phyloP scores from a whole-genome alignment of 2,113 vertebrate genomes.

The Numida meleagris region DNA sequence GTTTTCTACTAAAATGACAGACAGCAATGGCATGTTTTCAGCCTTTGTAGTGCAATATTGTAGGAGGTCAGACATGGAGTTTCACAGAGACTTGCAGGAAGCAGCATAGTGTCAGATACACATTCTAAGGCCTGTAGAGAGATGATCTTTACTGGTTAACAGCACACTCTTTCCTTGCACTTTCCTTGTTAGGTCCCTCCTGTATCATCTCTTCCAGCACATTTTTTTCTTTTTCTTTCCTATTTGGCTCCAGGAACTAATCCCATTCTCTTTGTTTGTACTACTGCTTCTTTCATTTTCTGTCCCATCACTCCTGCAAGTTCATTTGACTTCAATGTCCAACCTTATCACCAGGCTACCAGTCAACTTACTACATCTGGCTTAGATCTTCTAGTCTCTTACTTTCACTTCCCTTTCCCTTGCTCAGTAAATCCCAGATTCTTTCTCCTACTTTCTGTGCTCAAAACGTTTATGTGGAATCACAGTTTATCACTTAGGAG shows the following conservation, averaged over 20 bases:
- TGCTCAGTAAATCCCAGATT: neutral
- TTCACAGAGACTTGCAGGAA: neutral
- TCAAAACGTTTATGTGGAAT: neutral
- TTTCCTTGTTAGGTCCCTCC: neutral
- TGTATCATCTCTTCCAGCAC: neutral
- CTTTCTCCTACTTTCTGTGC: neutral
- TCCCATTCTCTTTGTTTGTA: neutral
- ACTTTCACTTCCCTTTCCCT: neutral
- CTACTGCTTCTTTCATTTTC: neutral
- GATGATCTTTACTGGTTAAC: neutral
- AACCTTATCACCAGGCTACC: neutral
- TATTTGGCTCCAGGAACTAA: neutral
- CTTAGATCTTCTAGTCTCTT: neutral
- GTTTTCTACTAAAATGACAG: neutral
- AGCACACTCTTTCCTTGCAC: neutral
- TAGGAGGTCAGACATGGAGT: neutral
- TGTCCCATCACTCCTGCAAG: neutral
- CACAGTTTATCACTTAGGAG: neutral
- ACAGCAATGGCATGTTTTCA: neutral
- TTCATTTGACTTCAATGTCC: neutral
- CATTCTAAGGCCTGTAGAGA: neutral
- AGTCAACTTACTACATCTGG: neutral
- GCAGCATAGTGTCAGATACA: neutral
- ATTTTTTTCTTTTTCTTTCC: neutral
- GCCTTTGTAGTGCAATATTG: neutral